Evolutionary conservation across 2,888 invertebrate genomes (phyloP), one percentile per base, ranked within the genome.

Genomic region (Cephus rjabovi): DNA sequence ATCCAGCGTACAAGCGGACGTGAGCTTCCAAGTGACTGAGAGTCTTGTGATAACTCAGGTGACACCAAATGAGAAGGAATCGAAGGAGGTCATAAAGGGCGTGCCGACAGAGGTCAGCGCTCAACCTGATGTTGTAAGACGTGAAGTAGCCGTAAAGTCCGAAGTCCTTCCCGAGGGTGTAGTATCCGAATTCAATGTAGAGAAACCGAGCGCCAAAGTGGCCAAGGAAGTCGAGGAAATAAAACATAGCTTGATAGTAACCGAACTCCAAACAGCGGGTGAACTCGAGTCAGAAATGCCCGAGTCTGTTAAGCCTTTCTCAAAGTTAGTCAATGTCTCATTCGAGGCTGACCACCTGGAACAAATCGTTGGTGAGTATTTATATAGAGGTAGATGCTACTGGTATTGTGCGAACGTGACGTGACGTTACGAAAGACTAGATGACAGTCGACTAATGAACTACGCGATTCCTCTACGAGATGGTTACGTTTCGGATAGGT

Each of bases 161-260:
- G 90, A 91, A 84, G 78, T 90, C 71, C 83, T 85, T 12, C 83
- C 90, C 1, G 90, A 89, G 81, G 85, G 84, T 73, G 79, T 82
- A 40, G 84, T 84, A 15, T 81, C 83, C 56, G 90, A 89, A 80
- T 88, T 91, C 73, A 79, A 82, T 35, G 75, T 86, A 4, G 81
- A 83, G 11, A 87, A 86, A 79, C 90, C 88, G 34, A 85, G 81
- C 76, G 84, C 85, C 79, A 92, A 88, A 86, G 87, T 81, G 69
- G 90, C 91, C 15, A 86, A 85, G 76, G 84, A 89, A 79, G 83
- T 89, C 9, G 84, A 89, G 40, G 89, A 90, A 73, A 84, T 89
- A 77, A 90, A 91, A 76, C 92, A 93, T 84, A 92, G 93, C 82
- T 84, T 94, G 74, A 90, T 93, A 76, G 90, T 94, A 78, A 93